A percentile compares a stretch with the other conserved stretches of the same genome.
Conservation (phyloP, 2,113 vertebrate genomes). For the Dicrurus megarhynchus region DNA sequence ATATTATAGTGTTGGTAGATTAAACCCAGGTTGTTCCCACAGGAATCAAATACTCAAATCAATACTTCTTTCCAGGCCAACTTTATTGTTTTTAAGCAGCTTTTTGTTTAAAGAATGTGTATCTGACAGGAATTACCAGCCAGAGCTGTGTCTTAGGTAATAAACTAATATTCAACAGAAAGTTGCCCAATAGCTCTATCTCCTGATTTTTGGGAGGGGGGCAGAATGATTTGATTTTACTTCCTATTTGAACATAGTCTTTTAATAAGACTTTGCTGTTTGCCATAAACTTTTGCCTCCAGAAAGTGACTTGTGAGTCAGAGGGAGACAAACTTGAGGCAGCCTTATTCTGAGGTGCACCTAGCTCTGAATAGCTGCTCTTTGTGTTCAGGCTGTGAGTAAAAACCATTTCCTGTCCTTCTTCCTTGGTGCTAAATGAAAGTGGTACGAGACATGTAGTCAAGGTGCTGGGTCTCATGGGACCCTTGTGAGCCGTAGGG, state of each 20-base stretch:
- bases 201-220: neutral
- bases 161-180: neutral
- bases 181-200: neutral
- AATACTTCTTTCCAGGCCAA: neutral
- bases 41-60: conserved; percentile 16
- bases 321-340: neutral
- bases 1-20: neutral
- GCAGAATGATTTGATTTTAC: neutral
- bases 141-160: neutral
- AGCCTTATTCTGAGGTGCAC: neutral
- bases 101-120: neutral
- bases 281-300: neutral
- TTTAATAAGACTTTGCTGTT: neutral
- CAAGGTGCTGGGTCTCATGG: accelerated
- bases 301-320: neutral
- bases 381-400: neutral
- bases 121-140: neutral
- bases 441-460: neutral
- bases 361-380: neutral
- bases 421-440: neutral
- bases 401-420: neutral
- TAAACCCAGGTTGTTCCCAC: neutral
- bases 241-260: neutral
- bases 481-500: neutral
- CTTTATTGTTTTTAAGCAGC: neutral